phyloP scores from a whole-genome alignment of 30 jellyfish, hydroid and myxozoan species.

The Hydractinia symbiolongicarpus region DNA sequence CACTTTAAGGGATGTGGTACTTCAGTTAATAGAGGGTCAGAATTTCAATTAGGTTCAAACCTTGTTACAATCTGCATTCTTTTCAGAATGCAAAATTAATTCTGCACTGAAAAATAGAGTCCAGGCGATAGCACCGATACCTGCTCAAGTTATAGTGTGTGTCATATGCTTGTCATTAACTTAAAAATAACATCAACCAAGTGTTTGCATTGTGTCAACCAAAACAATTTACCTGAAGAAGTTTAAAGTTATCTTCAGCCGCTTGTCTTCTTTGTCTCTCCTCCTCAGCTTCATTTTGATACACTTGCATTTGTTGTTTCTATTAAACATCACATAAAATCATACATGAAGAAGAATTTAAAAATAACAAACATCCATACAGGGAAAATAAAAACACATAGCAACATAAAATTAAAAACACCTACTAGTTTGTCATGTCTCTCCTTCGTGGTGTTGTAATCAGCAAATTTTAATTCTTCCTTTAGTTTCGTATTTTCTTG shows the following conservation, averaged over 20 bases:
- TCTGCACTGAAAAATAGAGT: too few species aligned
- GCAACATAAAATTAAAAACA: background rate
- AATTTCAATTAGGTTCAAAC: too few species aligned
- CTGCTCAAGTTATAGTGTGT: too few species aligned
- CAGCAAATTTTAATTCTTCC: slow-evolving; percentile 88
- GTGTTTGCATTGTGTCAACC: background rate
- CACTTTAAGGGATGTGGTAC: too few species aligned
- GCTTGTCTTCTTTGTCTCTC: slow-evolving; percentile 32
- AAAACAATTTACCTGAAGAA: slow-evolving; percentile 11
- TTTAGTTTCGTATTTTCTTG: slow-evolving; percentile 74
- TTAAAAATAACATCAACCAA: background rate
- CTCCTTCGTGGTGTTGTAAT: slow-evolving; percentile 78
- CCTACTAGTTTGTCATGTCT: slow-evolving; percentile 79
- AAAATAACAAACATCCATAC: too few species aligned
- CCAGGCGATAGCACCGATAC: too few species aligned
- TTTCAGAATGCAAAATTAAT: too few species aligned
- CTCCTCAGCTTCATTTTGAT: slow-evolving; percentile 37
- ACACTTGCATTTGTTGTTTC: slow-evolving; percentile 7
- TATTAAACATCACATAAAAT: background rate
- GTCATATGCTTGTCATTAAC: background rate
- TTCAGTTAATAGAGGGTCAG: too few species aligned
- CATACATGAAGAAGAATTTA: background rate
- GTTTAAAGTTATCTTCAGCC: slow-evolving; percentile 17
- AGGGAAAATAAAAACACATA: too few species aligned
- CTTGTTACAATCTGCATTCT: too few species aligned